These are phyloP conservation scores for Archilochus colubris DNA, from an alignment of 2,113 vertebrate genomes.

Conservation along the genomic window DNA sequence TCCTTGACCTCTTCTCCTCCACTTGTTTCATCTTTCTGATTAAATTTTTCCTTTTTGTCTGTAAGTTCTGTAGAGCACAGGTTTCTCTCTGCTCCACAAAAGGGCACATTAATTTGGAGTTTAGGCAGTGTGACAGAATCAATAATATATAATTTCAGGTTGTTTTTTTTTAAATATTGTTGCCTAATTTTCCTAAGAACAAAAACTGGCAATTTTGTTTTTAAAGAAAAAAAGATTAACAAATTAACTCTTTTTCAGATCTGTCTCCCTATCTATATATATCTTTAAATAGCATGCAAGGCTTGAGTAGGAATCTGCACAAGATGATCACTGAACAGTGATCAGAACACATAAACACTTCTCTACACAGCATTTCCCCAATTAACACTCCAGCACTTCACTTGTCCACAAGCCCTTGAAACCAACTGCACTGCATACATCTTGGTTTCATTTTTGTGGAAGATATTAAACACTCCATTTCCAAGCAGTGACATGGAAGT, in stretches of 20 bases:
- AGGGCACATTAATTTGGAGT: accelerated
- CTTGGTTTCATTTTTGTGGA: not conserved
- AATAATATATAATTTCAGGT: not conserved
- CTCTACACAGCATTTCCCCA: not conserved
- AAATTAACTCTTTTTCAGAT: not conserved
- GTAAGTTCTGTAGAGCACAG: not conserved
- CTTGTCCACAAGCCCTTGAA: not conserved
- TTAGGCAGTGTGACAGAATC: accelerated
- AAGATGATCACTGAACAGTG: too few species aligned
- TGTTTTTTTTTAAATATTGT: not conserved
- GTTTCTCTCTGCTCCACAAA: not conserved
- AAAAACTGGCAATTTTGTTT: not conserved
- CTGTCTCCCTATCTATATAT: not conserved
- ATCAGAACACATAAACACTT: not conserved
- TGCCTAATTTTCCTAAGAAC: not conserved
- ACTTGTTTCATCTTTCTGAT: accelerated
- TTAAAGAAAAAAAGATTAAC: not conserved
- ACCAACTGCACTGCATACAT: not conserved
- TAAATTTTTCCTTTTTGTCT: not conserved
- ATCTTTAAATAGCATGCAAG: not conserved
- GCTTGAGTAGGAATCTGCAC: not conserved
- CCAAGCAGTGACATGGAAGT: not conserved
- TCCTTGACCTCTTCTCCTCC: not conserved
- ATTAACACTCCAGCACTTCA: not conserved
- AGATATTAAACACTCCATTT: not conserved